These are phyloP conservation scores for Nilaparvata lugens DNA, from an alignment of 1,140 invertebrate species.

Conservation along the genomic window DNA sequence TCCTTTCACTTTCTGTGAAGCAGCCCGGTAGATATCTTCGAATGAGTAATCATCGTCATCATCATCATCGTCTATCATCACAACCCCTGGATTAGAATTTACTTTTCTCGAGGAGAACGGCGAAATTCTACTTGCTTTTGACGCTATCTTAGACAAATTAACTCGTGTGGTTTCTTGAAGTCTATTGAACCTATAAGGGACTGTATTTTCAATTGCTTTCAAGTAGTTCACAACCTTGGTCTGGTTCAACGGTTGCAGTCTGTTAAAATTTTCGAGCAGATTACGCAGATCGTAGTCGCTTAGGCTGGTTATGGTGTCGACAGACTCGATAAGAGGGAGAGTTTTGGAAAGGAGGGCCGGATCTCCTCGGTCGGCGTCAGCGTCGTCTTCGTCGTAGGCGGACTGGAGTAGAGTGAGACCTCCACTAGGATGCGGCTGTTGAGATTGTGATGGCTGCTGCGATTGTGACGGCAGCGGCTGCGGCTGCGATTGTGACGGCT, in stretches of 20 bases:
- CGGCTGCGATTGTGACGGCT: conserved; percentile 13
- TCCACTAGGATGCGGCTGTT: conserved; percentile 8
- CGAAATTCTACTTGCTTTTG: conserved; percentile 32
- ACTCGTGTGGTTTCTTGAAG: background rate
- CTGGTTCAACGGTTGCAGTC: background rate
- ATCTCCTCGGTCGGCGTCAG: background rate
- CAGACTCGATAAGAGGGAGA: background rate
- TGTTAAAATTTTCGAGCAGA: conserved; percentile 7
- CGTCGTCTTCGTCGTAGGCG: conserved; percentile 8
- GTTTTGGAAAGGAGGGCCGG: background rate
- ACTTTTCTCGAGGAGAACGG: conserved; percentile 37
- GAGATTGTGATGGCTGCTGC: background rate
- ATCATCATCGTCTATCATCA: conserved; percentile 36
- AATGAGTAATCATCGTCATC: conserved; percentile 58
- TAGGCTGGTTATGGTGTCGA: background rate
- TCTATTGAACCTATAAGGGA: background rate
- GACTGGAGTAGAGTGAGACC: conserved; percentile 13
- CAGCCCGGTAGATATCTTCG: conserved; percentile 56
- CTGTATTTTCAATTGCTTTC: background rate
- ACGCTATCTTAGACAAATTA: background rate
- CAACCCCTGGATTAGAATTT: conserved; percentile 33
- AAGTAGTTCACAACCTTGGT: background rate
- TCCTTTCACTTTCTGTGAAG: conserved; percentile 18
- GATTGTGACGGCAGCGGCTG: background rate
- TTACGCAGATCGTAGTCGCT: background rate